Base-by-base conservation (phyloP, 2,888 invertebrate species). In the Xanthia icteritia region DNA sequence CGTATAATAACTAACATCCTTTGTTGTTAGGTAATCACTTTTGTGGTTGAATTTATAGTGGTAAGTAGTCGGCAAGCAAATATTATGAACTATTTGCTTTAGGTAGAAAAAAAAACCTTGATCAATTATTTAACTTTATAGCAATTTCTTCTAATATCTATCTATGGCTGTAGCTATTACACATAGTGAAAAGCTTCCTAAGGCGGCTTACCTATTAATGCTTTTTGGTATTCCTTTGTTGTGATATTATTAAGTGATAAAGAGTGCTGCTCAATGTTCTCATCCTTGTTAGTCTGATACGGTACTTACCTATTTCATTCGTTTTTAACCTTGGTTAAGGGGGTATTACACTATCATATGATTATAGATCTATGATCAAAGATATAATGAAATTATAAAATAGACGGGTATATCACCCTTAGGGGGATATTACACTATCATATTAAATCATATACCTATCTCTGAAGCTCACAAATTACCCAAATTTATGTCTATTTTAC, bases 11-110 rank as follows among this genome's bases (percentile, higher is more conserved):
- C 42, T 23, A 36, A n/a, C 11, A 39, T 23, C 54, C 27, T 66
- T 20, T 39, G 17, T 45, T 54, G 27, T 65, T 70, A 11, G 23
- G 23, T 36, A 64, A 70, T 51, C 20, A 42, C 48, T 54, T 56
- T 27, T 31, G 36, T 78, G n/a, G 39, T 23, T 42, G 31, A 31
- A 27, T n/a, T 45, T 23, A 54, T 80, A 23, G 36, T n/a, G 17
- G 31, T 45, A 31, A 31, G 1, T 31, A 56, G n/a, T 31, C 20
- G 31, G 20, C 58, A 51, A 48, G 45, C 42, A 27, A 8, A 17
- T 27, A 31, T n/a, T 56, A 65, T 71, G 0, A 31, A 69, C 56
- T 56, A 56, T 56, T 51, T 54, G 23, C 23, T 23, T 54, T 23
- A 54, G 9, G 20, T 48, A 48, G 39, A 39, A 42, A 60, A 60